Conservation (phyloP, 2,888 invertebrate genomes). For the Eueremaeus valkanovi region DNA sequence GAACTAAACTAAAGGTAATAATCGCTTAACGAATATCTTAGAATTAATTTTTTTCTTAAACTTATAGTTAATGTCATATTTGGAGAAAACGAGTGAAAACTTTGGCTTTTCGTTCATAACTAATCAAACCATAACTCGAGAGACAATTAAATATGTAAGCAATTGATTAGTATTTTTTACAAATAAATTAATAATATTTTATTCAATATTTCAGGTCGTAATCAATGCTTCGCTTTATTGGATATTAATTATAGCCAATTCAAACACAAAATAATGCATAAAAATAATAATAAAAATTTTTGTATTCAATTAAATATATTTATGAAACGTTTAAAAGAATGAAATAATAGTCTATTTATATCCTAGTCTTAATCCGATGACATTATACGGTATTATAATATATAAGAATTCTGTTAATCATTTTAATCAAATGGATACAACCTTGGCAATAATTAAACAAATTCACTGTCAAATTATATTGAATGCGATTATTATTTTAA, state of each 20-base stretch:
- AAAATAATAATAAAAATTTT: too few species aligned
- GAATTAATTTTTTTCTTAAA: not conserved
- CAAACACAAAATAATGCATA: too few species aligned
- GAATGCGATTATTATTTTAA: too few species aligned
- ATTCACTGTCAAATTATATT: too few species aligned
- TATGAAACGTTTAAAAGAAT: too few species aligned
- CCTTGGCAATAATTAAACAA: too few species aligned
- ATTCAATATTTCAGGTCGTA: not conserved
- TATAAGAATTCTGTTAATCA: too few species aligned
- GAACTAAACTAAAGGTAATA: conserved; percentile 2
- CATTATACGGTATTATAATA: too few species aligned
- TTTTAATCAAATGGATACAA: too few species aligned
- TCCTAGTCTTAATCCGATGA: too few species aligned
- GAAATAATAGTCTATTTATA: too few species aligned
- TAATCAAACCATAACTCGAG: not conserved
- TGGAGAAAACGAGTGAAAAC: not conserved
- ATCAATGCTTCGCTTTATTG: not conserved
- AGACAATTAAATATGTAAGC: not conserved
- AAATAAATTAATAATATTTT: not conserved
- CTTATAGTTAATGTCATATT: not conserved
- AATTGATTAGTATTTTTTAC: not conserved
- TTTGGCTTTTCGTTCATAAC: not conserved
- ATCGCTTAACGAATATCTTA: not conserved
- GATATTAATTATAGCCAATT: not conserved
- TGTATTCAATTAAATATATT: too few species aligned